phyloP scores from a whole-genome alignment of 23 tunicate species.

The Ascidia mentula region DNA sequence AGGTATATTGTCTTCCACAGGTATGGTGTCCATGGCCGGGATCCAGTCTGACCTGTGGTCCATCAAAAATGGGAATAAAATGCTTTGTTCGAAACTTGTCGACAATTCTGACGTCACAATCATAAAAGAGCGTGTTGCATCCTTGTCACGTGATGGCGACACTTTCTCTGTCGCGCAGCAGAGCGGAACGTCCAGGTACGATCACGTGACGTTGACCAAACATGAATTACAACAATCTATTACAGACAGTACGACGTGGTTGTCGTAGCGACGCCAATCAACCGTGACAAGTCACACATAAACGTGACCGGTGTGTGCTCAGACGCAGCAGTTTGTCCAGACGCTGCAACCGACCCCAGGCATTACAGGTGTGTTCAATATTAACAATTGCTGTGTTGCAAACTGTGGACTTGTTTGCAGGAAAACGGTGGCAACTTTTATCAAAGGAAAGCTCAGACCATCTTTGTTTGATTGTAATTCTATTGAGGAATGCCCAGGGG shows the following conservation, averaged over 20 bases:
- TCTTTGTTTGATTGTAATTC: conserved; percentile 63
- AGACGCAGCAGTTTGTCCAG: conserved; percentile 26
- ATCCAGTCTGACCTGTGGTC: conserved; percentile 80
- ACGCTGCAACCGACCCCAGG: conserved; percentile 29
- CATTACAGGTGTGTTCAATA: conserved; percentile 50
- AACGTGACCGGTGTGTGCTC: conserved; percentile 52
- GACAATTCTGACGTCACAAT: conserved; percentile 44
- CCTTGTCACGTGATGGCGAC: conserved; percentile 21
- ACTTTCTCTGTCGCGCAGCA: conserved; percentile 19
- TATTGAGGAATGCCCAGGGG: conserved; percentile 36
- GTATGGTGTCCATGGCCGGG: conserved; percentile 82
- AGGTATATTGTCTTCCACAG: conserved; percentile 16
- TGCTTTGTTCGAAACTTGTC: conserved; percentile 42
- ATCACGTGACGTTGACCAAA: not conserved
- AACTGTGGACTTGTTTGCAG: conserved; percentile 27
- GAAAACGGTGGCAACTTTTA: conserved; percentile 78
- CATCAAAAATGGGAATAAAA: conserved; percentile 67
- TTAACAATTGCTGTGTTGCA: not conserved
- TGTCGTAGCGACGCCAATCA: conserved; percentile 69
- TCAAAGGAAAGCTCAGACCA: conserved; percentile 68
- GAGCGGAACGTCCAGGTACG: conserved; percentile 1
- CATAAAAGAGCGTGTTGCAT: conserved; percentile 40
- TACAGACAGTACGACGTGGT: conserved; percentile 61
- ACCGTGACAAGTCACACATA: conserved; percentile 47
- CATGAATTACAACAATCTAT: too few species aligned